Evolutionary conservation across 2,113 vertebrate species (phyloP), one percentile per base, ranked within the genome.

Genomic region (Mormyrus lacerda): DNA sequence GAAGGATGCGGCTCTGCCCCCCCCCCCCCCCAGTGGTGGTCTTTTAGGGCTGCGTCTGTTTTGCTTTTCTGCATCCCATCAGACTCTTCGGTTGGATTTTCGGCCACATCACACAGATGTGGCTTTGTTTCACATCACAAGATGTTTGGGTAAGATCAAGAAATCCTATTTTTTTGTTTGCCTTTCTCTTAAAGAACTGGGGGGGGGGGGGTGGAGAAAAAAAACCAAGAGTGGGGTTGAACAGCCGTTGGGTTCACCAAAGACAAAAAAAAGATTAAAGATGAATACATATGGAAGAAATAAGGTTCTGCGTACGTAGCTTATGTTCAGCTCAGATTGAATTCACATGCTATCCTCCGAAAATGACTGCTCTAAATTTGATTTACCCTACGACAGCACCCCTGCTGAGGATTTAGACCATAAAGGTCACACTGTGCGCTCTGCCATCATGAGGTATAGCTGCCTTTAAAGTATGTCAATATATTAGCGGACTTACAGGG

Each of bases 241-340:
- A 17, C 73, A 85, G 79, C 88, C 90, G 85, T 31, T 2, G 31
- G 90, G 92, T 93, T 61, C 53, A 79, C 21, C 87, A 91, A 92
- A 90, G 83, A 90, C 90, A 91, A 92, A 89, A 51, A 93, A 94
- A 94, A 93, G 93, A 93, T 94, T 91, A 94, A 94, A 92, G 93
- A 91, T 85, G 90, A 87, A 92, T 88, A 87, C 96, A 95, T 95
- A 95, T 96, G 95, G 95, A 95, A 96, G 94, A 92, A 94, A 95
- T 96, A 95, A 95, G 89, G 92, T 89, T 93, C 93, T 92, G 92
- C 94, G 94, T 91, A 91, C 92, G 93, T 93, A 92, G 91, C 92
- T 94, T 91, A 89, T 93, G 95, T 92, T 95, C 92, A 90, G 91
- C 92, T 92, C 90, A 93, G 92, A 94, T 93, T 94, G 92, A 92